Base-by-base conservation (phyloP, 2,113 vertebrate species). In the Rhabdomys dilectus region DNA sequence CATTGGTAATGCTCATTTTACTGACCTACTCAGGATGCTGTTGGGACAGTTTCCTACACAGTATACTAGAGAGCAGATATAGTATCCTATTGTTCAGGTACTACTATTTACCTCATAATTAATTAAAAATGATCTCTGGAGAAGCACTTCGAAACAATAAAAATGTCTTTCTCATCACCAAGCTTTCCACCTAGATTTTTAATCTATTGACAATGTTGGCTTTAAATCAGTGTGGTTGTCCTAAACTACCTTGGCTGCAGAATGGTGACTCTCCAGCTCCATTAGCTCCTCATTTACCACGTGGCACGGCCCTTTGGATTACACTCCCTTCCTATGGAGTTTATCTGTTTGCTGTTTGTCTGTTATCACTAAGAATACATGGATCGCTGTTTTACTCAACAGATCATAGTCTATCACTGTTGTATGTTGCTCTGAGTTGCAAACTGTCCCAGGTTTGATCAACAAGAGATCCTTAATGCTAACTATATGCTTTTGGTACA, bases 131-230 rank as follows among this genome's bases (percentile, higher is more conserved):
- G 73, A 29, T 16, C 53, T 39, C 66, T 64, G 19, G 39, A 36
- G 48, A 94, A 68, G 62, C 26, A 80, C 29, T 70, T 66, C 53
- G 22, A 97, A n/a, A 76, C 39, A 12, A 75, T 21, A n/a, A 88
- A 95, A 88, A 91, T 66, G 42, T 29, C 7, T 12, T 48, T 17
- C 19, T 26, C 13, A 76, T 70, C 36, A 60, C 72, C n/a, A 64
- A 68, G 88, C 19, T 11, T n/a, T 31, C 4, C 15, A 7, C 36
- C 26, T 31, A 36, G 34, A 56, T 58, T 96, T 82, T 86, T 5
- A 42, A 77, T 51, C 29, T 4, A 53, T 1, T 36, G 29, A 82
- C 16, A 34, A 75, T 16, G 31, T 64, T 73, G 75, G 26, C 7
- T 39, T 60, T 68, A 89, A 62, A 13, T 21, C 60, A 56, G n/a